These are phyloP conservation scores for Sapayoa aenigma DNA, from an alignment of 2,113 vertebrate genomes.

Conservation along the genomic window DNA sequence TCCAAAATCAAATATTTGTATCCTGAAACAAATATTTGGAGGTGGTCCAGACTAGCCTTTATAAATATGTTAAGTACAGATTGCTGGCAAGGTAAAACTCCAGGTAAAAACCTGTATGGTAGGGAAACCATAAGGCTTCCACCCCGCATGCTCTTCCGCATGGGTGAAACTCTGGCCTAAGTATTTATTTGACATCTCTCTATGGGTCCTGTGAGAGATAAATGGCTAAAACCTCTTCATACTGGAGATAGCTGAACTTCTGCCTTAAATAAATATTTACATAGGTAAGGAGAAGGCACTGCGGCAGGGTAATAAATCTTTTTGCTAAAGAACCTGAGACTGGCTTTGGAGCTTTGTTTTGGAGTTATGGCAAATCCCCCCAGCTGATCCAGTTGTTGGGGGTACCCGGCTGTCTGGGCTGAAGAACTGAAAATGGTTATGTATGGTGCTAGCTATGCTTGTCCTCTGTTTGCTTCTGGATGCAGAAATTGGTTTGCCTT, in stretches of 20 bases:
- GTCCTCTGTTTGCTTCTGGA: neutral
- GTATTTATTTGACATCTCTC: neutral
- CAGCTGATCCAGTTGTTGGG: neutral
- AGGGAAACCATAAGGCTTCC: neutral
- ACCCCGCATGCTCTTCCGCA: neutral
- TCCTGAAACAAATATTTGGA: conserved; percentile 56
- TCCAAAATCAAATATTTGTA: conserved; percentile 57
- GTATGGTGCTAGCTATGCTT: neutral
- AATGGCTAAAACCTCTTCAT: neutral
- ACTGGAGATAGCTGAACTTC: conserved; percentile 29
- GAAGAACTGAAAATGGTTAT: neutral
- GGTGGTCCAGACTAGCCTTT: neutral
- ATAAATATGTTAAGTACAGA: neutral
- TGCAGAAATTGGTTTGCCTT: neutral
- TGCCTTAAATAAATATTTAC: conserved; percentile 38
- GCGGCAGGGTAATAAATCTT: neutral
- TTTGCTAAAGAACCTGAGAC: neutral
- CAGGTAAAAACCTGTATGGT: neutral
- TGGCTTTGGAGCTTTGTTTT: neutral
- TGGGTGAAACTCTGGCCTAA: neutral
- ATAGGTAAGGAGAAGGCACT: conserved; percentile 11
- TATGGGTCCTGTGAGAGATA: neutral
- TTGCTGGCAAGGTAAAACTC: neutral
- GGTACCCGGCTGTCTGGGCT: neutral
- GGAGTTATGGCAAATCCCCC: neutral